Evolutionary conservation across 2,888 invertebrate species (phyloP).

Genomic region (Eupithecia centaureata): DNA sequence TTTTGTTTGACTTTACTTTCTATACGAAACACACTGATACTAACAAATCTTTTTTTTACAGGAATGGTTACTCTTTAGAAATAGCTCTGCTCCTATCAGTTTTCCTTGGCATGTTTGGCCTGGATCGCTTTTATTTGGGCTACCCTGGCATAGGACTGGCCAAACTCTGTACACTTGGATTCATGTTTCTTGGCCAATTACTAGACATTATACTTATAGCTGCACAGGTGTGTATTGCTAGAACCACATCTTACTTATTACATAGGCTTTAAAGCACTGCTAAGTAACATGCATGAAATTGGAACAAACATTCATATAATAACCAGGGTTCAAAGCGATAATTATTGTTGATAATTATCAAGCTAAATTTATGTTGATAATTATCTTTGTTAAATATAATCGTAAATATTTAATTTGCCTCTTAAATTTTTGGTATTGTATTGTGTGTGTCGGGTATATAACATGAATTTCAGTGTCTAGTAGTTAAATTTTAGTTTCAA

Average conservation of each 20-base stretch:
- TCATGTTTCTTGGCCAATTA: constrained; percentile 97
- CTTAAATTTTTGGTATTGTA: too few relatives aligned
- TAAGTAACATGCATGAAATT: too few relatives aligned
- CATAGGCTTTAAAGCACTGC: too few relatives aligned
- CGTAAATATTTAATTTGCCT: too few relatives aligned
- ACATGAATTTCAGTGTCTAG: too few relatives aligned
- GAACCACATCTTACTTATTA: background rate
- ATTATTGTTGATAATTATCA: too few relatives aligned
- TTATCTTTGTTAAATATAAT: too few relatives aligned
- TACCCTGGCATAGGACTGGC: constrained; percentile 97
- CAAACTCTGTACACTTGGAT: constrained; percentile 97
- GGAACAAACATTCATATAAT: too few relatives aligned
- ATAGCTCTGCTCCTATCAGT: constrained; percentile 96
- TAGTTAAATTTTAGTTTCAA: too few relatives aligned
- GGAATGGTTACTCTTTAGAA: constrained; percentile 97
- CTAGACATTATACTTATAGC: constrained; percentile 97
- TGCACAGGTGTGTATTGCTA: constrained; percentile 85
- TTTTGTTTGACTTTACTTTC: background rate
- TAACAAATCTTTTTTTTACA: constrained; percentile 62
- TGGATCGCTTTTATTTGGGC: constrained; percentile 99
- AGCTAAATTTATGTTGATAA: too few relatives aligned
- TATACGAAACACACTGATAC: background rate
- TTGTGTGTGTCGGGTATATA: too few relatives aligned
- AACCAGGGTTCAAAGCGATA: too few relatives aligned
- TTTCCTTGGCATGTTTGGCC: constrained; percentile 98